Conservation (phyloP, 37 sponge, comb jelly and placozoan species). For the Oopsacas minuta region DNA sequence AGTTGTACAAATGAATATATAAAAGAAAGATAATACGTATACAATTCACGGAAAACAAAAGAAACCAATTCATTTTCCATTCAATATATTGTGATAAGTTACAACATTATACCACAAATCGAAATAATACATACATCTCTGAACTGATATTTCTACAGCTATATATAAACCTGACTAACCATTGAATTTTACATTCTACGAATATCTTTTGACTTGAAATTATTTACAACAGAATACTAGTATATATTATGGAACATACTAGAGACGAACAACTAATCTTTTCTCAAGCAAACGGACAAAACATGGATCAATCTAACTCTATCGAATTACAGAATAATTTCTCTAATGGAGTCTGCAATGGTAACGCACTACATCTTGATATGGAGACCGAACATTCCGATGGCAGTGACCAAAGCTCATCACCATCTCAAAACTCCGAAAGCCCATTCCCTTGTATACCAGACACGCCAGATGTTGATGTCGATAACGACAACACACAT, state of each 20-base stretch:
- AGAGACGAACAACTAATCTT: background rate
- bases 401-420: background rate
- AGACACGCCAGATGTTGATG: background rate
- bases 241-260: background rate
- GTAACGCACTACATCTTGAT: background rate
- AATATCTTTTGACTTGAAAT: background rate
- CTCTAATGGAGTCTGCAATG: background rate
- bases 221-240: background rate
- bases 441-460: background rate
- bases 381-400: constrained; percentile 2
- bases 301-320: background rate
- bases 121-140: background rate
- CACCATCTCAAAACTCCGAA: background rate
- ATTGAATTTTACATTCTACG: constrained; percentile 9
- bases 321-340: background rate
- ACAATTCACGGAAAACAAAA: background rate
- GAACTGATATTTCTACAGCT: background rate
- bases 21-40: constrained; percentile 1
- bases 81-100: background rate
- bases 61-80: background rate
- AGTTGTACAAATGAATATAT: background rate
- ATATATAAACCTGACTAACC: background rate
- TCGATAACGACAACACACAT: background rate
- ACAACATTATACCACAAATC: background rate
- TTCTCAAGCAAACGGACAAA: background rate